A percentile compares a stretch with the other conserved stretches of the same genome.
phyloP scores from a whole-genome alignment of 1,140 invertebrate species.

The Meteorus sp. region DNA sequence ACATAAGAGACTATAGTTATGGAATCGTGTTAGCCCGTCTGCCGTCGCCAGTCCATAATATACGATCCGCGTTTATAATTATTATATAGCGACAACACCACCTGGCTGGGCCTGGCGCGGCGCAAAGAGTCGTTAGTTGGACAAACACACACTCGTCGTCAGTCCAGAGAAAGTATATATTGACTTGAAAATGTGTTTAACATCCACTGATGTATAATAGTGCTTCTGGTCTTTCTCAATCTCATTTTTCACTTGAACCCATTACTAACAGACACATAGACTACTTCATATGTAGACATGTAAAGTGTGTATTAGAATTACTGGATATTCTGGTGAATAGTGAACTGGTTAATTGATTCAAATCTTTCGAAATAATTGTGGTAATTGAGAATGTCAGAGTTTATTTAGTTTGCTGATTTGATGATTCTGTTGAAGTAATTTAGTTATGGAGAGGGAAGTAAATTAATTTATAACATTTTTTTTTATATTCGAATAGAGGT shows the following conservation, averaged over 20 bases:
- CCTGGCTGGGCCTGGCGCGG: slow-evolving; percentile 41
- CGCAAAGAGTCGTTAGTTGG: slow-evolving; percentile 50
- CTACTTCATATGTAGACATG: too few species aligned
- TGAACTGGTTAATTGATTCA: too few species aligned
- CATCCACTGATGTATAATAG: not conserved
- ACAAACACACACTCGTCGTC: too few species aligned
- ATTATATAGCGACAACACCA: slow-evolving; percentile 41
- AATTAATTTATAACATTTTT: too few species aligned
- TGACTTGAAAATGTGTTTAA: slow-evolving; percentile 11
- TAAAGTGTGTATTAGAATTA: too few species aligned
- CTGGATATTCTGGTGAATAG: not conserved
- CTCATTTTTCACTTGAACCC: not conserved
- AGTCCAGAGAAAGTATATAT: slow-evolving; percentile 36
- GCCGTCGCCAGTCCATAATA: slow-evolving; percentile 15
- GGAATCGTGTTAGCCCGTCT: slow-evolving; percentile 25
- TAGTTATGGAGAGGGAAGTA: too few species aligned
- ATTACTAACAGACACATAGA: not conserved
- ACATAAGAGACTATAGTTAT: slow-evolving; percentile 7
- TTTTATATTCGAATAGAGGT: too few species aligned
- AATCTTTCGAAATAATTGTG: too few species aligned
- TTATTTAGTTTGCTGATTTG: too few species aligned
- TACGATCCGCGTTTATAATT: slow-evolving; percentile 44
- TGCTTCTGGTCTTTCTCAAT: slow-evolving; percentile 20
- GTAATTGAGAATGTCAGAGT: too few species aligned
- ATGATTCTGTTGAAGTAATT: too few species aligned